Evolutionary conservation across 53 echinoderm and acorn worm genomes (phyloP), one percentile per base, ranked within the genome.

Genomic region (Temnopleurus reevesii): DNA sequence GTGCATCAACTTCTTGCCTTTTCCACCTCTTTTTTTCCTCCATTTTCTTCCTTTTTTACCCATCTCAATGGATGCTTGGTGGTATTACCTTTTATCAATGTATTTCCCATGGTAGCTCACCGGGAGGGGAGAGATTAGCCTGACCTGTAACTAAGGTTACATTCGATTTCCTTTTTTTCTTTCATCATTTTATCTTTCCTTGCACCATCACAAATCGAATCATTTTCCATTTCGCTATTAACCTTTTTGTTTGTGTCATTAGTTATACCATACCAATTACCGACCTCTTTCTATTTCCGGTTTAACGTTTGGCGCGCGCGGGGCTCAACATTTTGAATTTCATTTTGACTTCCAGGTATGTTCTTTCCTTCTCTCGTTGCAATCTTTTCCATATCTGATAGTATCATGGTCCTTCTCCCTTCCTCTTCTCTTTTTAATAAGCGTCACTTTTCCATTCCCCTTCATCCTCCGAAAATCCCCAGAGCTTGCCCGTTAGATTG

Each of bases 401-500:
- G n/a, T n/a, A n/a, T n/a, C n/a, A n/a, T n/a, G n/a, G n/a, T 41
- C 36, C 28, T 8, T 34, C 71, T 55, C 21, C 5, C 55, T n/a
- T 15, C 7, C 31, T 12, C 35, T 35, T 24, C 30, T 10, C 15
- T 13, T 17, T 46, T 21, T 77, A 26, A 45, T 77, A 5, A 38
- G 15, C 9, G 33, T 33, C 63, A 33, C 1, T 71, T 71, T 71
- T n/a, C n/a, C 41, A 8, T 71, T 41, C 71, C 5, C 71, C 23
- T 41, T 71, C 71, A 71, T 41, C 71, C 71, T 41, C 33, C 4
- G 41, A 3, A 19, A 19, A 34, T 71, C 71, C 71, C 71, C 19
- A 38, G 71, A 31, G 71, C 71, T n/a, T 38, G 71, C 71, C 71
- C 71, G 38, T 71, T 38, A 38, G 71, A 71, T 71, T 71, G 71